Evolutionary conservation across 2,113 vertebrate species (phyloP).

Genomic region (Neolamprologus variostigma): DNA sequence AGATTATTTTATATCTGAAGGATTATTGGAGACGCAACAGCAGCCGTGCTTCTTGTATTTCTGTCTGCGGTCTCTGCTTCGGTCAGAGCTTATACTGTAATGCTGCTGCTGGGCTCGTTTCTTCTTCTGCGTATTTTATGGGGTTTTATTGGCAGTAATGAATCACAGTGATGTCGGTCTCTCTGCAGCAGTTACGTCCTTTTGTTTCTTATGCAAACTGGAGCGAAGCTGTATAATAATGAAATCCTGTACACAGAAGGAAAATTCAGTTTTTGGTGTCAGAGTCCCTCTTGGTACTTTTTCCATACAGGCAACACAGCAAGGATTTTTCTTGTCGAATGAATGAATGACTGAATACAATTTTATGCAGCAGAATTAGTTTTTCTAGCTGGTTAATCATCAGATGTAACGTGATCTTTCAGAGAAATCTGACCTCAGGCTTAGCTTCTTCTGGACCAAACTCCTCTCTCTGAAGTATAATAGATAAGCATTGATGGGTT

Average conservation of each 20-base stretch:
- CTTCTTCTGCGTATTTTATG: constrained; percentile 26
- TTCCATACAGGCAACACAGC: not conserved
- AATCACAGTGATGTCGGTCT: constrained; percentile 38
- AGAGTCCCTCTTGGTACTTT: not conserved
- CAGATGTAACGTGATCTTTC: not conserved
- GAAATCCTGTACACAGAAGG: not conserved
- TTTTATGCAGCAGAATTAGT: not conserved
- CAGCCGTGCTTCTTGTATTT: not conserved
- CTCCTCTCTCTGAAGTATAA: not conserved
- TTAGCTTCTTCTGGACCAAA: not conserved
- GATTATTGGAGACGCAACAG: not conserved
- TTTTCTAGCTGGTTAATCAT: not conserved
- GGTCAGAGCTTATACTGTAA: not conserved
- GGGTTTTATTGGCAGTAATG: constrained; percentile 38
- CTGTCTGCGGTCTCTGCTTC: not conserved
- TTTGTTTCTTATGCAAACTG: constrained; percentile 12
- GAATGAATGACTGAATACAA: not conserved
- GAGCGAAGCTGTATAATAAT: constrained; percentile 4
- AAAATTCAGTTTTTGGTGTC: not conserved
- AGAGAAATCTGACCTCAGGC: not conserved
- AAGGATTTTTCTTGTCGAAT: not conserved
- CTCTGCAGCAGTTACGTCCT: constrained; percentile 25
- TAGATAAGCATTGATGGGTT: not conserved
- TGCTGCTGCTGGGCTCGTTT: not conserved
- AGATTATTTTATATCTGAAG: constrained; percentile 2